These are phyloP conservation scores for Phrynosoma platyrhinos DNA, from an alignment of 2,113 vertebrate species.

Conservation along the genomic window DNA sequence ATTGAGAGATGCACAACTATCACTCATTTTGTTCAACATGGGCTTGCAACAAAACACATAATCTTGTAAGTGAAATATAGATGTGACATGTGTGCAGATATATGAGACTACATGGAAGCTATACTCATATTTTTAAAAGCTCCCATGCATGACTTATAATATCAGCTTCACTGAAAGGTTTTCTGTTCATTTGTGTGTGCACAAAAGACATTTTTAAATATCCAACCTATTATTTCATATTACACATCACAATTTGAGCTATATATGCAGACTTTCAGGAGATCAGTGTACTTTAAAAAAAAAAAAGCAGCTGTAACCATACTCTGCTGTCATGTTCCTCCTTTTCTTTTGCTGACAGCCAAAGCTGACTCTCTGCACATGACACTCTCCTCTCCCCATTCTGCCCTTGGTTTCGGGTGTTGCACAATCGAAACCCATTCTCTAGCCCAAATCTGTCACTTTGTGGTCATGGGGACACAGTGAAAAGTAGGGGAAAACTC, in stretches of 20 bases:
- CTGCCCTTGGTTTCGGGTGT: conserved; percentile 70
- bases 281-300: conserved; percentile 56
- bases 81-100: background rate
- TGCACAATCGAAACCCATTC: conserved; percentile 66
- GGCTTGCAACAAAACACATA: no score
- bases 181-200: background rate
- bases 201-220: background rate
- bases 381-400: conserved; percentile 53
- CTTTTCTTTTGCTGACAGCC: conserved; percentile 61
- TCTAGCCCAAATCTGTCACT: conserved; percentile 58
- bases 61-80: no score
- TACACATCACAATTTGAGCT: conserved; percentile 28
- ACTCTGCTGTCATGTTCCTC: conserved; percentile 58
- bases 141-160: conserved; percentile 12
- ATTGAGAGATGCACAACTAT: no score
- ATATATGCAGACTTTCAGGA: conserved; percentile 52
- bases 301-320: conserved; percentile 42
- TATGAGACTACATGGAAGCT: background rate
- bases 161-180: conserved; percentile 22
- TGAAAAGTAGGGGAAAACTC: background rate
- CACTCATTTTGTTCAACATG: no score
- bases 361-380: conserved; percentile 68
- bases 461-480: conserved; percentile 54
- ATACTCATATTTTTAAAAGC: background rate
- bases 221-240: background rate